A percentile compares a stretch with the other conserved stretches of the same genome.
Conservation (phyloP, 2,113 vertebrate species). For the Hemiscyllium ocellatum region DNA sequence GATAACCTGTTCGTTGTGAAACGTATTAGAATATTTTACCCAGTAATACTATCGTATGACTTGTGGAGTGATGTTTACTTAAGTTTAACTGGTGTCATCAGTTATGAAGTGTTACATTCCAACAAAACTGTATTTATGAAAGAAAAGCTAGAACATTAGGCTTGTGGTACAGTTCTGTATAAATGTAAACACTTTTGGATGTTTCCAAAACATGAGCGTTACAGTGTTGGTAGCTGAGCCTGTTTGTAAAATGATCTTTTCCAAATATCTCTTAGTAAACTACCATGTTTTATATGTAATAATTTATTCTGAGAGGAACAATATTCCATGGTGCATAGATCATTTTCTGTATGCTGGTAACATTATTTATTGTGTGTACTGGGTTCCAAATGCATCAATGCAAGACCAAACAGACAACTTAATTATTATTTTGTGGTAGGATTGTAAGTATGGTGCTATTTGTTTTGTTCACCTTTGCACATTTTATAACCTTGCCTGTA, state of each 20-base stretch:
- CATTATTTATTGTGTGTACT: slow-evolving; percentile 32
- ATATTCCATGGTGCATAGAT: slow-evolving; percentile 36
- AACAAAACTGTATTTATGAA: slow-evolving; percentile 28
- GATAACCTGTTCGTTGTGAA: slow-evolving; percentile 32
- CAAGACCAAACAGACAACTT: slow-evolving; percentile 27
- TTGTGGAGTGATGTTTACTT: slow-evolving; percentile 14
- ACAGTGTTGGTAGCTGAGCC: slow-evolving; percentile 23
- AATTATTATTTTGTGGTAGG: background rate
- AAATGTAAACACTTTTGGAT: slow-evolving; percentile 7
- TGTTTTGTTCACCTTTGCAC: slow-evolving; percentile 28
- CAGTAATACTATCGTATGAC: slow-evolving; percentile 22
- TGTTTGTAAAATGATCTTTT: slow-evolving; percentile 29
- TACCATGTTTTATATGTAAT: slow-evolving; percentile 30
- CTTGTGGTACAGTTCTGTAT: slow-evolving; percentile 14
- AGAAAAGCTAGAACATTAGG: background rate
- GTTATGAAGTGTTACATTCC: slow-evolving; percentile 6
- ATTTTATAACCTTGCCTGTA: slow-evolving; percentile 33
- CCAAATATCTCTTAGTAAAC: slow-evolving; percentile 30
- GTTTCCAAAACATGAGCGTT: background rate
- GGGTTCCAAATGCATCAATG: slow-evolving; percentile 32
- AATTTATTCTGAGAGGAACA: slow-evolving; percentile 37
- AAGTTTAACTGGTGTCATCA: slow-evolving; percentile 31
- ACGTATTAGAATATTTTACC: slow-evolving; percentile 33
- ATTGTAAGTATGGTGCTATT: slow-evolving; percentile 25
- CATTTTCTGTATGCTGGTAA: slow-evolving; percentile 35